Base-by-base conservation (phyloP, 2,888 invertebrate genomes). In the Panzeria rudis region DNA sequence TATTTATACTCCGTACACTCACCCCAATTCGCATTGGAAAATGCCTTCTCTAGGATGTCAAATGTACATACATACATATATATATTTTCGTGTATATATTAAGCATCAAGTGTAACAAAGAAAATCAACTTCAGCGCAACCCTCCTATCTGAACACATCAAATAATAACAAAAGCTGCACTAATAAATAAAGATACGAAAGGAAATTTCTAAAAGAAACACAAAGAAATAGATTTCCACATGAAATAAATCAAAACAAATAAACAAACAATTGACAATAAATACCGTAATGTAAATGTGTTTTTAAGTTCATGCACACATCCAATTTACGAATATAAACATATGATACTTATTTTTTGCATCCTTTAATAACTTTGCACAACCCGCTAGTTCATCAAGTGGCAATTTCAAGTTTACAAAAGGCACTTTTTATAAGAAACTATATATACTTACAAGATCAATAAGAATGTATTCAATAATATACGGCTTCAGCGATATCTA, bases 191-290 rank as follows among this genome's bases (percentile, higher is more conserved):
- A 59, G 17, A 47, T 66, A 25, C 1, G 5, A 61, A 47, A 38
- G 15, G 1, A 68, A 17, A 47, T 41, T 47, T 9, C 23, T 23
- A 50, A 71, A 68, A 62, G 54, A 73, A 77, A 68, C 77, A 77
- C 85, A 80, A 52, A 72, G 32, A 61, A 79, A 56, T 77, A 62
- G 11, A 73, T 81, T 86, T 86, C 83, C 86, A 78, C 83, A 81
- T 84, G 76, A 86, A 87, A 86, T 87, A 86, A 86, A 87, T 85
- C 87, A 87, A 83, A 84, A 80, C 64, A 86, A 86, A 86, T 82
- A 87, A 79, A 76, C 81, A 87, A 77, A 81, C 84, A 86, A 87
- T 86, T 86, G 84, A 79, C 75, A 81, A 71, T 82, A 69, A 72
- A 64, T 69, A 47, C 64, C 47, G 35, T 56, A 62, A 54, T 38